Conservation (phyloP, 2,888 invertebrate species). For the Philhelius pedissequus region DNA sequence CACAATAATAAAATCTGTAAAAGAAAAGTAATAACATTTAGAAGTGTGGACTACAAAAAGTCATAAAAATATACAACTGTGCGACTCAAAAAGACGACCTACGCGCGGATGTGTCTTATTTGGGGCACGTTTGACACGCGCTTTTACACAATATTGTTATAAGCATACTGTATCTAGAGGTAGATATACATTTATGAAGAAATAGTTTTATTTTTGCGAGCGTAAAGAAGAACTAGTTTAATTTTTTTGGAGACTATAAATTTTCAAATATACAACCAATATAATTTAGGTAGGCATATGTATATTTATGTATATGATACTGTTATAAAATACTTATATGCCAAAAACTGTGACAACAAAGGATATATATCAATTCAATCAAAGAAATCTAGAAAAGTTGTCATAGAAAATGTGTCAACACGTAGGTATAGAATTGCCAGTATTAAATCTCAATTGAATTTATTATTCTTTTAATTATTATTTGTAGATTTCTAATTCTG, state of each 20-base stretch:
- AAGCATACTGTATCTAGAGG: no score
- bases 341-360: no score
- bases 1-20: constrained; percentile 39
- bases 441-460: no score
- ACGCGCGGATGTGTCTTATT: constrained; percentile 10
- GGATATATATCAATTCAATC: no score
- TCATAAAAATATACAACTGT: constrained; percentile 37
- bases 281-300: no score
- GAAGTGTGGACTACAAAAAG: constrained; percentile 35
- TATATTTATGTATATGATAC: no score
- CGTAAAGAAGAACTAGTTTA: not conserved
- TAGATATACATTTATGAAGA: not conserved
- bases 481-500: no score
- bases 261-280: not conserved
- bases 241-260: not conserved
- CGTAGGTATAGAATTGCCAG: no score
- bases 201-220: not conserved
- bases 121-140: constrained; percentile 46
- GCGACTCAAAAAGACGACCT: constrained; percentile 17
- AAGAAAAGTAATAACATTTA: constrained; percentile 33
- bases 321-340: no score
- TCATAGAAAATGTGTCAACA: no score
- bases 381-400: no score
- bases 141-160: not conserved
- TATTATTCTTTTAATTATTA: no score